Percentiles rank a stretch among this genome's conserved stretches.
Evolutionary conservation across 1,140 invertebrate genomes (phyloP).

Genomic region (Megalonaias nervosa): DNA sequence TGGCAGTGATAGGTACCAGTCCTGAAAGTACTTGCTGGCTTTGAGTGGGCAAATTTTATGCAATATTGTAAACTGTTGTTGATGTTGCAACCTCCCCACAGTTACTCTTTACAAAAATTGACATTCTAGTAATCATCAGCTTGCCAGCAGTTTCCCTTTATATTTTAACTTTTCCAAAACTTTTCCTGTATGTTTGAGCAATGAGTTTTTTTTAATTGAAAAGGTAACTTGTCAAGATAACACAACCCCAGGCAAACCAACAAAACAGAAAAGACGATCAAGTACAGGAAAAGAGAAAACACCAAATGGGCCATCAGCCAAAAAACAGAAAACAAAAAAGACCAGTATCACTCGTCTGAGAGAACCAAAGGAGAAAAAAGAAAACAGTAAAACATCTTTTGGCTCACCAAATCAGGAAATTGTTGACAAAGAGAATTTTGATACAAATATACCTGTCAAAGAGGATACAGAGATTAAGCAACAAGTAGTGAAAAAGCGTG

Average conservation of each 20-base stretch:
- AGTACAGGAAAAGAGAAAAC: conserved; percentile 38
- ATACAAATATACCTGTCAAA: conserved; percentile 4
- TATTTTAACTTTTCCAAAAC: no score
- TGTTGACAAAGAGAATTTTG: conserved; percentile 9
- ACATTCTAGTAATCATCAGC: no score
- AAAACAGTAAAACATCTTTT: conserved; percentile 10
- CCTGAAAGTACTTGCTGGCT: no score
- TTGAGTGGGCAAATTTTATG: no score
- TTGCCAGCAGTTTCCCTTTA: no score
- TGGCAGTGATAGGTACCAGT: no score
- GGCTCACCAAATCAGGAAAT: background rate
- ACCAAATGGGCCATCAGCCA: conserved; percentile 36
- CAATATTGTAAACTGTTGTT: no score
- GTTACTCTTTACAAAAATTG: no score
- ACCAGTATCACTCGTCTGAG: conserved; percentile 16
- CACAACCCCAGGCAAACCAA: conserved; percentile 33
- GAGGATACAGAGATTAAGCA: conserved; percentile 2
- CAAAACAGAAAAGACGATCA: conserved; percentile 39
- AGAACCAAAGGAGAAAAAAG: conserved; percentile 21
- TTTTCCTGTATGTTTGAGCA: no score
- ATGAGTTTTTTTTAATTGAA: background rate
- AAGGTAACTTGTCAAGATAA: conserved; percentile 32
- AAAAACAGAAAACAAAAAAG: conserved; percentile 37
- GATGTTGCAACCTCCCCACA: no score
- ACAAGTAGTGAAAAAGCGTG: conserved; percentile 9